These are phyloP conservation scores for Hypomesus transpacificus DNA, from an alignment of 2,113 vertebrate species.

Conservation along the genomic window DNA sequence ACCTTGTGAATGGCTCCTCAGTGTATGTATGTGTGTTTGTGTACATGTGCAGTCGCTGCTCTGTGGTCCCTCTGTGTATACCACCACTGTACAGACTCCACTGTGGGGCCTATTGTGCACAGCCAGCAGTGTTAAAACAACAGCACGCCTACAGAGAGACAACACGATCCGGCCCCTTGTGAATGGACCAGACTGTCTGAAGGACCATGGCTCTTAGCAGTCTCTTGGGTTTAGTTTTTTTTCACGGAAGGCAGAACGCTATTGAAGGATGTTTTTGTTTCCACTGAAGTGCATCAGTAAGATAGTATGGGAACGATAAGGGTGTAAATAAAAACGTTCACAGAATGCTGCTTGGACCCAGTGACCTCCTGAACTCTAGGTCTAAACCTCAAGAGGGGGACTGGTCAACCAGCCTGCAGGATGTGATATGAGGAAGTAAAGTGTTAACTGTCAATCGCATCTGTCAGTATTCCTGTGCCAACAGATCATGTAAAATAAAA, in stretches of 20 bases:
- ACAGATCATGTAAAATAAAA: too few relatives aligned
- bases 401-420: too few relatives aligned
- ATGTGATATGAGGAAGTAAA: too few relatives aligned
- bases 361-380: too few relatives aligned
- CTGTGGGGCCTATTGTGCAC: constrained; percentile 56
- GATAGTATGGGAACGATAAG: too few relatives aligned
- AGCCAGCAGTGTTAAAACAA: constrained; percentile 49
- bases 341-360: too few relatives aligned
- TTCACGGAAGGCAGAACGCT: constrained; percentile 25
- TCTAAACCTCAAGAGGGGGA: too few relatives aligned
- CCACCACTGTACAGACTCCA: constrained; percentile 23
- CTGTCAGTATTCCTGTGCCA: too few relatives aligned
- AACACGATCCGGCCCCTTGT: constrained; percentile 23
- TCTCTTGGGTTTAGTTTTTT: constrained; percentile 48
- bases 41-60: constrained; percentile 48
- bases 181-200: constrained; percentile 42
- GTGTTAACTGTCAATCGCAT: too few relatives aligned
- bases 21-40: constrained; percentile 23
- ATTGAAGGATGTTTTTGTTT: background rate
- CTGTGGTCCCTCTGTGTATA: constrained; percentile 32
- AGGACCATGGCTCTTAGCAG: constrained; percentile 39
- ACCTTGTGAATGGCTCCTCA: constrained; percentile 32
- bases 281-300: too few relatives aligned
- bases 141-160: constrained; percentile 55
- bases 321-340: too few relatives aligned